Evolutionary conservation across 1,140 invertebrate species (phyloP), one percentile per base, ranked within the genome.

Genomic region (Listronotus bonariensis): DNA sequence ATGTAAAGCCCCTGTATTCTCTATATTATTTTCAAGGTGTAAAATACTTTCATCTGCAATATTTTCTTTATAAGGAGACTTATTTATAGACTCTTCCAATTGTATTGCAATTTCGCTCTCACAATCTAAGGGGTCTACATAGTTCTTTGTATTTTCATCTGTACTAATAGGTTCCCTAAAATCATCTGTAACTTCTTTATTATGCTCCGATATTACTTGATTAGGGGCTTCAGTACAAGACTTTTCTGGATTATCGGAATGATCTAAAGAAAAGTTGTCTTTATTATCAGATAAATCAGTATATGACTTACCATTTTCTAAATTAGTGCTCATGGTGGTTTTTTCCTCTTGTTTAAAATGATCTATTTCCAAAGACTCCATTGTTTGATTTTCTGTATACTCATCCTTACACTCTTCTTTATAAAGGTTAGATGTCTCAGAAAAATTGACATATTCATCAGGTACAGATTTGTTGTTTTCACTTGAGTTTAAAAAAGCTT

Each of bases 401-500:
- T 32, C 55, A 10, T 34, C 54, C 26, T 18, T 56, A 54, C 14
- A 20, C 3, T 42, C 38, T 2, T 12, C 12, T 12, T 55, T 15
- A 6, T 20, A 20, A 8, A 10, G 38, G 6, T 41, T 43, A 14
- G 17, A 31, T 41, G 26, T 41, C 18, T 55, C 53, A 42, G 40
- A 11, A 20, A 43, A 18, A 40, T 11, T 14, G 41, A 26, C 20
- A 26, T 34, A n/a, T 18, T 55, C 40, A 7, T 65, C 55, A 40
- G 55, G 10, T 48, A 65, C 40, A 42, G 52, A 18, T 58, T 58
- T 54, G 14, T 14, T 42, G 56, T 62, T 51, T 14, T 64, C 55
- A 41, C 63, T 60, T 15, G 59, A 38, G 12, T n/a, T 6, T 11
- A 15, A 18, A 42, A 34, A 38, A 14, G 49, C n/a, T 58, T 48